phyloP scores from a whole-genome alignment of 30 jellyfish, hydroid and myxozoan species.

The Calvadosia cruxmelitensis region DNA sequence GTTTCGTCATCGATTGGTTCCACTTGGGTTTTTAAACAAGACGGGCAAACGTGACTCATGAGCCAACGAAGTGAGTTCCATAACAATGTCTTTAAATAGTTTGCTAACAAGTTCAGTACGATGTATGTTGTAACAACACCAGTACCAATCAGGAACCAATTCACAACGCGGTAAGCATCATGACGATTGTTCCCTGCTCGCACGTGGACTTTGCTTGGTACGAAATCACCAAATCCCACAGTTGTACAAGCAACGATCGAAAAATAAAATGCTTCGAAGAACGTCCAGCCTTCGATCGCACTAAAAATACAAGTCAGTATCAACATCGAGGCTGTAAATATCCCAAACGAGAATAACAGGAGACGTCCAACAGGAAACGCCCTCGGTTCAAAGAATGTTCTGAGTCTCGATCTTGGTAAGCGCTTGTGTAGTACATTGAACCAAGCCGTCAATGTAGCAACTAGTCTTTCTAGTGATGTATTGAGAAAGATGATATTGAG shows the following conservation, averaged over 20 bases:
- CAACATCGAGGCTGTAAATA: conserved; percentile 12
- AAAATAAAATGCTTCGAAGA: conserved; percentile 61
- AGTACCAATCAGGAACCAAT: conserved; percentile 63
- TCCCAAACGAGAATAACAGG: conserved; percentile 30
- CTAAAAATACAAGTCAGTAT: conserved; percentile 29
- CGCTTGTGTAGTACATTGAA: conserved; percentile 30
- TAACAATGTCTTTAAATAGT: conserved; percentile 31
- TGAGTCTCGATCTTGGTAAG: conserved; percentile 35
- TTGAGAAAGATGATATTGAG: conserved; percentile 55
- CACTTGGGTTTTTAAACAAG: conserved; percentile 26
- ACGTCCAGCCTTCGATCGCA: conserved; percentile 62
- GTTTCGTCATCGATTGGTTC: conserved; percentile 35
- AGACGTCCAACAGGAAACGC: conserved; percentile 56
- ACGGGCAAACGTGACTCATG: conserved; percentile 23
- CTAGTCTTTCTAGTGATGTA: conserved; percentile 49
- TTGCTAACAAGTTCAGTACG: conserved; percentile 61
- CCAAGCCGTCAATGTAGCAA: conserved; percentile 29
- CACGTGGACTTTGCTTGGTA: conserved; percentile 43
- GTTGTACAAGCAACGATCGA: conserved; percentile 75
- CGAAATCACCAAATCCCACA: conserved; percentile 85
- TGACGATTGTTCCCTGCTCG: conserved; percentile 38
- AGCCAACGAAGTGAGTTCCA: conserved; percentile 4
- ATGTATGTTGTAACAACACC: conserved; percentile 58
- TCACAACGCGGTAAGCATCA: conserved; percentile 37
- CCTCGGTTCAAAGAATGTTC: conserved; percentile 40